These are phyloP conservation scores for Halesus radiatus DNA, from an alignment of 1,140 invertebrate genomes.

Conservation along the genomic window DNA sequence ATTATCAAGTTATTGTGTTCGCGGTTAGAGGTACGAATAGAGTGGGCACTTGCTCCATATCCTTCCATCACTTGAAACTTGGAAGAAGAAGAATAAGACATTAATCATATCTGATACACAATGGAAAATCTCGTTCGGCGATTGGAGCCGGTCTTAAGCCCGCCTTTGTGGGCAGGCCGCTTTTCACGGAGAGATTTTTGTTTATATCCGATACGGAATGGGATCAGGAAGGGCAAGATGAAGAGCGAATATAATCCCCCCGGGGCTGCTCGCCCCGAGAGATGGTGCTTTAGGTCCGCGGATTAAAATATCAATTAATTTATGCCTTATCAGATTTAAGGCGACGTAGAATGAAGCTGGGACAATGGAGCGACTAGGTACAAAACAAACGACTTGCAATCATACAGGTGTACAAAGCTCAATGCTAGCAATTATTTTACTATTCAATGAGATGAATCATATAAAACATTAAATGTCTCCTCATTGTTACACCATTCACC, in stretches of 20 bases:
- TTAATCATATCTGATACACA: slow-evolving; percentile 46
- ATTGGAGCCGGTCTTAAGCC: slow-evolving; percentile 22
- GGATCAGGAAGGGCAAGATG: slow-evolving; percentile 7
- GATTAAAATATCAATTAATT: slow-evolving; percentile 20
- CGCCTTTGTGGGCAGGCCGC: slow-evolving; percentile 6
- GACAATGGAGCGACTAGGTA: no score
- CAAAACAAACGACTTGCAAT: no score
- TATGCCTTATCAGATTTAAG: neutral
- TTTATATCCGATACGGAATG: slow-evolving; percentile 28
- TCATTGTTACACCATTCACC: no score
- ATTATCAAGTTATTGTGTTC: no score
- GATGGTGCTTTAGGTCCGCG: neutral
- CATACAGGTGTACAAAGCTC: no score
- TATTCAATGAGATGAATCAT: no score
- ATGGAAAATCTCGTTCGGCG: slow-evolving; percentile 40
- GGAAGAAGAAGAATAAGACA: neutral
- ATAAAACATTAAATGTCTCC: no score
- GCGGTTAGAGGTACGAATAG: neutral
- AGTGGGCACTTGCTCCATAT: neutral
- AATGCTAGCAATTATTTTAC: no score
- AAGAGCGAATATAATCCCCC: neutral
- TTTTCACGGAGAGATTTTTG: slow-evolving; percentile 1
- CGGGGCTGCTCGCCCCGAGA: neutral
- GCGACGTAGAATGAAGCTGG: neutral
- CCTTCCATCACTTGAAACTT: slow-evolving; percentile 26